Evolutionary conservation across 1,140 invertebrate species (phyloP).

Genomic region (Aradophagus sp.): DNA sequence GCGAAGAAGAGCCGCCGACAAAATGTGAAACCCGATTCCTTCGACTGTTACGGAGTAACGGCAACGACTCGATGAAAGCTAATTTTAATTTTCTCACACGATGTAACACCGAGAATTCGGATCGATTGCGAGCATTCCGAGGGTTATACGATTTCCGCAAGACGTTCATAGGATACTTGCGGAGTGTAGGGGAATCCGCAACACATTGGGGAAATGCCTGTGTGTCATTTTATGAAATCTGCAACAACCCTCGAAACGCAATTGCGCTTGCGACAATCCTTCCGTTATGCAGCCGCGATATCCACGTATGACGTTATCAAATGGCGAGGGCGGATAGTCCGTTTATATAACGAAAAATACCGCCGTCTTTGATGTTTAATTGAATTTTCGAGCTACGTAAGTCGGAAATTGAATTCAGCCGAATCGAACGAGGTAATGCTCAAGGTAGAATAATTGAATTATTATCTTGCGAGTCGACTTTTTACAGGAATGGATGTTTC

Average conservation of each 20-base stretch:
- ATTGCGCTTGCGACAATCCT: constrained; percentile 7
- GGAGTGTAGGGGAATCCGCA: constrained; percentile 40
- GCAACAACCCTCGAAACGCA: constrained; percentile 28
- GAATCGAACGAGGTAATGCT: background rate
- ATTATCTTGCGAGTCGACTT: constrained; percentile 7
- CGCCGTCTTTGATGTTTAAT: constrained; percentile 3
- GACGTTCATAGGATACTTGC: constrained; percentile 48
- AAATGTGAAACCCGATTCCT: constrained; percentile 52
- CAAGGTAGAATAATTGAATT: constrained; percentile 15
- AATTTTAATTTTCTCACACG: constrained; percentile 59
- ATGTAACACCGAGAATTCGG: constrained; percentile 53
- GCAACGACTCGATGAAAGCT: constrained; percentile 54
- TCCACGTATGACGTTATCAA: background rate
- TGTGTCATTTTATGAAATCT: constrained; percentile 48
- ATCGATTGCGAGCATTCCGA: constrained; percentile 52
- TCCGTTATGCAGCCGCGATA: background rate
- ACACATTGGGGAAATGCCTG: constrained; percentile 44
- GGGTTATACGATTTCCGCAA: constrained; percentile 51
- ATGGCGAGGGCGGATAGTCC: background rate
- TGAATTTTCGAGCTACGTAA: constrained; percentile 1
- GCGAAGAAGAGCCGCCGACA: constrained; percentile 23
- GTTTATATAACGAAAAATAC: too few relatives aligned
- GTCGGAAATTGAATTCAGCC: background rate
- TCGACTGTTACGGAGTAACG: constrained; percentile 45
- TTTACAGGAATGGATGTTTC: constrained; percentile 16